Evolutionary conservation across 2,888 invertebrate species (phyloP), one percentile per base, ranked within the genome.

Genomic region (Patella caerulea): DNA sequence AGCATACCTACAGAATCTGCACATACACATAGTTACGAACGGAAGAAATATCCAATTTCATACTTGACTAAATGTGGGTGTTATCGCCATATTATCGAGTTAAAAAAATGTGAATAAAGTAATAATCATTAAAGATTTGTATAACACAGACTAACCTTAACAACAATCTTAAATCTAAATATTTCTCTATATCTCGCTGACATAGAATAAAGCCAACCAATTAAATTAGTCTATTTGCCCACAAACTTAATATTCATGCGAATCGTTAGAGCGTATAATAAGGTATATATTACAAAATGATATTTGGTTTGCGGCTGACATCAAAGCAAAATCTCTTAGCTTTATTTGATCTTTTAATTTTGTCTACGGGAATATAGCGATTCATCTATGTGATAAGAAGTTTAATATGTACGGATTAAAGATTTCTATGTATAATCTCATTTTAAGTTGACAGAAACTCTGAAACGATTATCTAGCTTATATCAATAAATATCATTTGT

Each of bases 201-300:
- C 45, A 45, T 45, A 45, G 45, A 45, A 45, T 45, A 45, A 65
- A 65, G 65, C 65, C 19, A 65, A 65, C 19, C 19, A 65, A 9
- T 24, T 65, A 11, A 65, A 19, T 24, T 24, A 24, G 19, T 24
- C 12, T 24, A 65, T 24, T 65, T 65, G 65, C 19, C 65, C 19
- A 24, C 19, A 15, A 4, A 65, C 65, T 65, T 24, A 65, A 65
- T 65, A 65, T 65, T 65, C 65, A 65, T 65, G 65, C 65, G 65
- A 24, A 65, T 65, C 19, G 65, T 14, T 65, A 65, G 65, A 65
- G 65, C 24, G 65, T 65, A 65, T 65, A 65, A 65, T 65, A 24
- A 65, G 65, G 65, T 65, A 65, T 65, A 65, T 24, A 65, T 65
- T 65, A 65, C 65, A 65, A 65, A 65, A 65, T 65, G 65, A 65